Evolutionary conservation across 2,113 vertebrate species (phyloP).

Genomic region (Dipodomys ordii): DNA sequence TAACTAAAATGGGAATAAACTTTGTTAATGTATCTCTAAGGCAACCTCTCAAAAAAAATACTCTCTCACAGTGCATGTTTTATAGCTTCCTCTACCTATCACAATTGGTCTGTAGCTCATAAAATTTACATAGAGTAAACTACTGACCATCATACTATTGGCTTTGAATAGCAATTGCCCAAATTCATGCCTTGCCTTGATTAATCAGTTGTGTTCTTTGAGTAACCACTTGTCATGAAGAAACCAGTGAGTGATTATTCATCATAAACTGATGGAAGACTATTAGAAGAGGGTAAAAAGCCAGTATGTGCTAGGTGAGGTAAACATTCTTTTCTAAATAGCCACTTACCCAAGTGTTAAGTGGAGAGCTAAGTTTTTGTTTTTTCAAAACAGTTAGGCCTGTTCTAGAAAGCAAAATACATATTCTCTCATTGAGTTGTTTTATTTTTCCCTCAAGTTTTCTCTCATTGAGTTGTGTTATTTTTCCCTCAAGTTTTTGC

Average conservation of each 20-base stretch:
- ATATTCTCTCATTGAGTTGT: not conserved
- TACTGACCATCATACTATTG: not conserved
- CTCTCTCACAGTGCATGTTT: not conserved
- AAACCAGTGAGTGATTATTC: not conserved
- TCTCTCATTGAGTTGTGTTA: not conserved
- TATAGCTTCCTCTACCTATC: not conserved
- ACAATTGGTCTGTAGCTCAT: slow-evolving; percentile 6
- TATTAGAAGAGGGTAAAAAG: not conserved
- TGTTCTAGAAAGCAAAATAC: not conserved
- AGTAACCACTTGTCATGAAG: slow-evolving; percentile 3
- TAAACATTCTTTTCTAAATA: not conserved
- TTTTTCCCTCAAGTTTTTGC: not conserved
- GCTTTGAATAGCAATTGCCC: slow-evolving; percentile 3
- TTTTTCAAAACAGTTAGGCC: not conserved
- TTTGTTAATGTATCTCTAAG: not conserved
- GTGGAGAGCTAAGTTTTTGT: not conserved
- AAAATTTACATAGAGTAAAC: slow-evolving; percentile 29
- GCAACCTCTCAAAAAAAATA: slow-evolving; percentile 32
- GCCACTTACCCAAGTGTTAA: not conserved
- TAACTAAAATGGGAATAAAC: slow-evolving; percentile 6
- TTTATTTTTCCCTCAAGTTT: not conserved
- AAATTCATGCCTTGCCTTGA: slow-evolving; percentile 5
- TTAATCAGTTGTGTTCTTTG: slow-evolving; percentile 33
- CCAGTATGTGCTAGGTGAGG: not conserved
- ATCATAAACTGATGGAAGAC: not conserved